Conservation (phyloP, 2,113 vertebrate genomes). For the Stegastes partitus region DNA sequence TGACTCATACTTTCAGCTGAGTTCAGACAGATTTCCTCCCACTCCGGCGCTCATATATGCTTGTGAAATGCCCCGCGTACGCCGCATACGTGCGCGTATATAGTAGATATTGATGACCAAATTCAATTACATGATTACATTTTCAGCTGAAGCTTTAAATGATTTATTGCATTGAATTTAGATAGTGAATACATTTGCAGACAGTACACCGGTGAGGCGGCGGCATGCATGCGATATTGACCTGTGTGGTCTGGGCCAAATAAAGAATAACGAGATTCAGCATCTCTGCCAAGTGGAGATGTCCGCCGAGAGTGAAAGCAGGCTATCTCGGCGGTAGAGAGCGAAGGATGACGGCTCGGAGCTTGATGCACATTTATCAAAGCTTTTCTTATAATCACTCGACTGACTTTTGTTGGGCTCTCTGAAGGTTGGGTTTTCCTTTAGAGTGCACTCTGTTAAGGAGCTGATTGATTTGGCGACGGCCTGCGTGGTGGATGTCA, state of each 20-base stretch:
- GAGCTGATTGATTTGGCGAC: conserved; percentile 73
- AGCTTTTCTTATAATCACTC: conserved; percentile 75
- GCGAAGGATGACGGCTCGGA: conserved; percentile 46
- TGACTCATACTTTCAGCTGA: conserved; percentile 77
- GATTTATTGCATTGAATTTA: conserved; percentile 80
- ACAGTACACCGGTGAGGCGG: conserved; percentile 51
- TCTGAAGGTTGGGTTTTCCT: conserved; percentile 73
- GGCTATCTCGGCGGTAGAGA: conserved; percentile 60
- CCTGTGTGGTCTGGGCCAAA: conserved; percentile 77
- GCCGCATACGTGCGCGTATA: conserved; percentile 53
- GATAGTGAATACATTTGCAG: conserved; percentile 77
- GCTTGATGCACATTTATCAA: conserved; percentile 74
- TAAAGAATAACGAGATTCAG: conserved; percentile 83
- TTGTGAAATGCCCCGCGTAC: conserved; percentile 60
- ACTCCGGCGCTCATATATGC: conserved; percentile 52
- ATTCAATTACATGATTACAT: conserved; percentile 86
- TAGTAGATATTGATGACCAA: conserved; percentile 82
- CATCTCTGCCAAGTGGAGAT: conserved; percentile 79
- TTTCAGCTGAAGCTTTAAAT: conserved; percentile 79
- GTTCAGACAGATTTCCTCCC: conserved; percentile 75
- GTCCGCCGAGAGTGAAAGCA: conserved; percentile 74
- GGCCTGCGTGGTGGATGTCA: conserved; percentile 50
- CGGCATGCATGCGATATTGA: conserved; percentile 70
- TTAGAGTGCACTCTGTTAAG: conserved; percentile 71
- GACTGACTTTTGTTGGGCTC: conserved; percentile 76